Conservation (phyloP, 53 echinoderm and acorn worm genomes). For the Apostichopus leukothele region DNA sequence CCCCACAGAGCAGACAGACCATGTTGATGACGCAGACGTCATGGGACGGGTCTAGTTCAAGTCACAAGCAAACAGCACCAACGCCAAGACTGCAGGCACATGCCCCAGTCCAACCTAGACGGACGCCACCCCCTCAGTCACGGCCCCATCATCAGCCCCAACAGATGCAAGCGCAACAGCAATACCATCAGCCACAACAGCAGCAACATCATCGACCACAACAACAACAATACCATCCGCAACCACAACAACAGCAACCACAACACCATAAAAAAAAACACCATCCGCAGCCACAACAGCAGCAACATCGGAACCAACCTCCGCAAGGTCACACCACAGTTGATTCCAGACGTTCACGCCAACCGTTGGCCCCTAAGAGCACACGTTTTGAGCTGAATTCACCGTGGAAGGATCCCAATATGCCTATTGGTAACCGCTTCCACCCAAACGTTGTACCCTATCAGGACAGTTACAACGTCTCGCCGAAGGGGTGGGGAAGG, state of each 20-base stretch:
- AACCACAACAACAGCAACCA: constrained; percentile 41
- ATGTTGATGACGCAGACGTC: neutral
- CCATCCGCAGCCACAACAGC: constrained; percentile 32
- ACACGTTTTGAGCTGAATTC: constrained; percentile 32
- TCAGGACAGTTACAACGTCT: constrained; percentile 37
- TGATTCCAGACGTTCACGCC: constrained; percentile 23
- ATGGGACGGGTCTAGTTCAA: neutral
- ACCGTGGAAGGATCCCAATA: constrained; percentile 32
- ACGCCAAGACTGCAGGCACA: neutral
- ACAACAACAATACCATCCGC: constrained; percentile 6
- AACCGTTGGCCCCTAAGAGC: constrained; percentile 29
- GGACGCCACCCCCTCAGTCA: neutral
- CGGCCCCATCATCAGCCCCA: neutral
- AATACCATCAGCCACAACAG: neutral
- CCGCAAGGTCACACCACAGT: constrained; percentile 33
- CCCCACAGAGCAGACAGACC: neutral
- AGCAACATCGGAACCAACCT: neutral
- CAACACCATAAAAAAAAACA: neutral
- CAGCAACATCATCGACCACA: constrained; percentile 10
- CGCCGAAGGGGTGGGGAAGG: constrained; percentile 39
- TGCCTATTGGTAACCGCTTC: constrained; percentile 32
- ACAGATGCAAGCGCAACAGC: neutral
- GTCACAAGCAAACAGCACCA: neutral
- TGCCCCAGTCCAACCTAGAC: neutral
- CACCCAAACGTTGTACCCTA: constrained; percentile 43